These are phyloP conservation scores for Mactromeris polynyma DNA, from an alignment of 2,888 invertebrate genomes.

Conservation along the genomic window DNA sequence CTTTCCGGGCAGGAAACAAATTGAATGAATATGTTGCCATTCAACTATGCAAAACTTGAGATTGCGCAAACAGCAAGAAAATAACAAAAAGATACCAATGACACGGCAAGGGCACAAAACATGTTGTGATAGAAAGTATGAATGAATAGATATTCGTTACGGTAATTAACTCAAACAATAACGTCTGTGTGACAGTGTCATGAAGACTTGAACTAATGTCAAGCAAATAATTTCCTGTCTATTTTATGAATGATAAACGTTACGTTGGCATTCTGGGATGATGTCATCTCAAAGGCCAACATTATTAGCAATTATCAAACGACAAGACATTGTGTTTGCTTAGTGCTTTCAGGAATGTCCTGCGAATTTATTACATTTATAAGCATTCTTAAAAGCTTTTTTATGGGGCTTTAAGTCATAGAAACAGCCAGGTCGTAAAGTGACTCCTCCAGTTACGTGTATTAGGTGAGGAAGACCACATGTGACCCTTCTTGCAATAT, in stretches of 20 bases:
- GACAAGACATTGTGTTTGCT: too few species aligned
- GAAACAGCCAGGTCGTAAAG: too few species aligned
- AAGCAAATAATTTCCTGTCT: not conserved
- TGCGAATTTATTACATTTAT: too few species aligned
- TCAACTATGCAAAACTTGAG: not conserved
- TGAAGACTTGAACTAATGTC: not conserved
- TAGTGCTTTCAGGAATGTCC: too few species aligned
- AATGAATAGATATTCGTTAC: not conserved
- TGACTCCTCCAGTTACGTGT: too few species aligned
- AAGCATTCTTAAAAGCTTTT: too few species aligned
- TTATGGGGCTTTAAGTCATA: too few species aligned
- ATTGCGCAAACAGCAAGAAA: not conserved
- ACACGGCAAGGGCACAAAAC: slow-evolving; percentile 12
- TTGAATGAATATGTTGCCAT: not conserved
- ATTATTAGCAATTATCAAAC: not conserved
- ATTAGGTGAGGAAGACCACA: too few species aligned
- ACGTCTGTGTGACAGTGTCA: not conserved
- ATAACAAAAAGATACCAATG: slow-evolving; percentile 3
- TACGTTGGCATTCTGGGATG: not conserved
- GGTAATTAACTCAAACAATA: not conserved
- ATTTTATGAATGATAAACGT: not conserved
- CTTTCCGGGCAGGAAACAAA: not conserved
- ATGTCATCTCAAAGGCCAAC: not conserved
- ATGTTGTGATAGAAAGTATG: not conserved
- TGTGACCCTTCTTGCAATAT: too few species aligned